Evolutionary conservation across 1,140 invertebrate genomes (phyloP), one percentile per base, ranked within the genome.

Genomic region (Aphaenogaster rudis): DNA sequence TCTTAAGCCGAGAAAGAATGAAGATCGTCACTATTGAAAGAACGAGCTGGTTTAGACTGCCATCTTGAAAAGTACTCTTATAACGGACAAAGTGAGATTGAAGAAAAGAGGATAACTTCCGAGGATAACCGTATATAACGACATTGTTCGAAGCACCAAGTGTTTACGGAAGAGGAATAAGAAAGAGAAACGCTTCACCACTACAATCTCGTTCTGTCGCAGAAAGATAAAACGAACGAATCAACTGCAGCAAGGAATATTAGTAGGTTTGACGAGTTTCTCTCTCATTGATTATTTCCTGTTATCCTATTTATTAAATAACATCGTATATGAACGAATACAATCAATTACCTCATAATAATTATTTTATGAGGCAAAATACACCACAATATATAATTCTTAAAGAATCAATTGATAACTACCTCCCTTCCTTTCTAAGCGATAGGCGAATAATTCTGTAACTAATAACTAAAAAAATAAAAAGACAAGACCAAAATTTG

Each of bases 111-210:
- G 36, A 84, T 72, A 71, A 61, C 48, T 78, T 42, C 72, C 28
- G 28, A 28, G 28, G 28, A 28, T 28, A 28, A 28, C 28, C 28
- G 45, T 82, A 48, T 33, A 33, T 48, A 59, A 66, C 52, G 67
- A 54, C 52, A 45, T 28, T 45, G 74, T 61, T 79, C 45, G 36
- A 9, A 15, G 50, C 36, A 64, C 8, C 54, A 15, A 88, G 76
- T 86, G 67, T 86, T 81, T 86, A 86, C 63, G 67, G 21, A 81
- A 69, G 36, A 86, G 42, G 52, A 36, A 74, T 9, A 54, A 54
- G 17, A 48, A 71, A 64, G 17, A 63, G 74, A 77, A 74, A 82
- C 76, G 52, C 0, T 50, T 67, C 17, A 28, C 11, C 54, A 9
- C 17, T 42, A 33, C 36, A 71, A 90, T 89, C 50, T 48, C 50